Base-by-base conservation (phyloP, 2,888 invertebrate species). In the Drosophila picticornis region DNA sequence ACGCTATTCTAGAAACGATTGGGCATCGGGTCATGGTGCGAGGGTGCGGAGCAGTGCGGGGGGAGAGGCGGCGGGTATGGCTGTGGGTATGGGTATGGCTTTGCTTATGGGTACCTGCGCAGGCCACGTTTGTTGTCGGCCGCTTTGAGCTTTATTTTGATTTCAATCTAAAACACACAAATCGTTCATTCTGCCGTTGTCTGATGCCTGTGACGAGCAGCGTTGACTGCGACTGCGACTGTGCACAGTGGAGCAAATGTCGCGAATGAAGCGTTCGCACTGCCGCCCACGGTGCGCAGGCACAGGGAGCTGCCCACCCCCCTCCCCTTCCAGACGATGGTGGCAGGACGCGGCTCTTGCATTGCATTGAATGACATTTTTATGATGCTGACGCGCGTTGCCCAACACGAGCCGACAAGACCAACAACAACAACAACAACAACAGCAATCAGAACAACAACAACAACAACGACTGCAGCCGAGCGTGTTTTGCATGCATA, bases 161-260 rank as follows among this genome's bases (percentile, higher is more conserved):
- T 88, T 90, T 88, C 89, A 88, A 88, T 88, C 88, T 88, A 87
- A 90, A 88, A 88, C 83, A 84, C 90, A 88, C 88, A 88, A 88
- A 88, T 90, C 88, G 88, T 88, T 88, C 88, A 90, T 88, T 83
- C 89, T 65, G 78, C 71, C 66, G 71, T 64, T 75, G 62, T 65
- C 72, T 58, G 69, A 32, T 63, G 75, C 76, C 73, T 77, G 69
- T 77, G 79, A 77, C 65, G 77, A 77, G 75, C 59, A 69, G 65
- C 67, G 55, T 19, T 38, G 36, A 36, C 56, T 38, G 27, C 36
- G 55, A 58, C 25, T 60, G 29, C 56, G 52, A 27, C 61, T 2
- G 63, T 51, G 85, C 85, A 84, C 83, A 77, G 85, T 83, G 83
- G 88, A 38, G 43, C 60, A 52, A 76, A 79, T 40, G 38, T 31